phyloP scores from a whole-genome alignment of 2,113 vertebrate species.

The Bothrops jararaca region DNA sequence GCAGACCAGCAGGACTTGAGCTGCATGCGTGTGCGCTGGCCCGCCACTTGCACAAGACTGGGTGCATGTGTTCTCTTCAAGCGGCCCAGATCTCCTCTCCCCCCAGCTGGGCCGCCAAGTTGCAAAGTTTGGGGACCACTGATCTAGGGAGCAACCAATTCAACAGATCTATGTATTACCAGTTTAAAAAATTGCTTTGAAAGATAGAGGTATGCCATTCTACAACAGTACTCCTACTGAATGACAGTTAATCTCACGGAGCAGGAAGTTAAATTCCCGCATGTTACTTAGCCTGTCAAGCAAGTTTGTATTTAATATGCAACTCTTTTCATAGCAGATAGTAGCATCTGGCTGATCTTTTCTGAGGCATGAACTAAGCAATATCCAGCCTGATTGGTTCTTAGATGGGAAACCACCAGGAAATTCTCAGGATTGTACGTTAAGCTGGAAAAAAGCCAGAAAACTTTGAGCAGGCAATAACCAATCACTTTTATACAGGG shows the following conservation, averaged over 20 bases:
- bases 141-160: not conserved
- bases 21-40: no score
- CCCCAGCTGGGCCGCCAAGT: no score
- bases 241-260: not conserved
- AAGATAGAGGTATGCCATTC: not conserved
- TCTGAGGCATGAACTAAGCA: not conserved
- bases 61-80: no score
- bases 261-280: not conserved
- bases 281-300: not conserved
- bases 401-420: not conserved
- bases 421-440: not conserved
- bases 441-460: not conserved
- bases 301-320: not conserved
- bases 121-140: no score
- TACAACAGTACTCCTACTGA: not conserved
- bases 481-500: not conserved
- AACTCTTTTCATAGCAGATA: not conserved
- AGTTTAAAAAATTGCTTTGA: not conserved
- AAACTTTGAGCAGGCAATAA: not conserved
- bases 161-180: not conserved
- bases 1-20: no score
- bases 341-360: not conserved
- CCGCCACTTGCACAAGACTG: no score
- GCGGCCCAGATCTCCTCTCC: no score
- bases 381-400: not conserved